Evolutionary conservation across 2,797 vertebrate species (phyloP).

Genomic region (Hypotaenidia philippensis): DNA sequence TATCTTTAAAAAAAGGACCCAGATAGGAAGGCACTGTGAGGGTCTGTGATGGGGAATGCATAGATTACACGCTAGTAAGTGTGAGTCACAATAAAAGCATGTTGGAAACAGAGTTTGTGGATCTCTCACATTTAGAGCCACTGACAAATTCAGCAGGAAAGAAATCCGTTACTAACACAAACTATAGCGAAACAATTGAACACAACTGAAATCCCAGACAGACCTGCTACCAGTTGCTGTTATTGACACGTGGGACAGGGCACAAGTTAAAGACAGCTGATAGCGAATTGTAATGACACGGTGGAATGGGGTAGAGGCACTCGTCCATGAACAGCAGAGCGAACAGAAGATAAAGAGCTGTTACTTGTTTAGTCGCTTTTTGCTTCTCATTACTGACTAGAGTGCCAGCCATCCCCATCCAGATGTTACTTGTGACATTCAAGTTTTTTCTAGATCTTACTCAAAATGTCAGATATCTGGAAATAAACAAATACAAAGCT

Average conservation of each 20-base stretch:
- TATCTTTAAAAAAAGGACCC: not conserved
- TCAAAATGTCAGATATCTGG: not conserved
- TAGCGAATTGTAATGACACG: not conserved
- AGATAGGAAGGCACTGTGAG: not conserved
- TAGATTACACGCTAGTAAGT: not conserved
- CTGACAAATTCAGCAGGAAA: not conserved
- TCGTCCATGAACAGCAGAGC: not conserved
- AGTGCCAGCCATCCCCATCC: not conserved
- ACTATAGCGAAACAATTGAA: not conserved
- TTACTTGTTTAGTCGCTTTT: constrained; percentile 3
- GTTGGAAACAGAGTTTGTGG: not conserved
- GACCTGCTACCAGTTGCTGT: not conserved
- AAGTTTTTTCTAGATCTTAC: not conserved
- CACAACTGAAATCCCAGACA: not conserved
- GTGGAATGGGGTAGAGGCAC: not conserved
- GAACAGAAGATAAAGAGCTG: not conserved
- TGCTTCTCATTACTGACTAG: not conserved
- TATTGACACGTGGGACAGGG: not conserved
- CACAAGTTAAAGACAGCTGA: not conserved
- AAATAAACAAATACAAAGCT: not conserved
- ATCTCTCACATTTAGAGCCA: not conserved
- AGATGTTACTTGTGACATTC: not conserved
- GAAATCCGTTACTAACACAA: not conserved
- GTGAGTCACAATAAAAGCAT: not conserved
- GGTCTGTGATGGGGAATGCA: not conserved